These are phyloP conservation scores for Zenarchopterus dispar DNA, from an alignment of 2,797 vertebrate species.

Conservation along the genomic window DNA sequence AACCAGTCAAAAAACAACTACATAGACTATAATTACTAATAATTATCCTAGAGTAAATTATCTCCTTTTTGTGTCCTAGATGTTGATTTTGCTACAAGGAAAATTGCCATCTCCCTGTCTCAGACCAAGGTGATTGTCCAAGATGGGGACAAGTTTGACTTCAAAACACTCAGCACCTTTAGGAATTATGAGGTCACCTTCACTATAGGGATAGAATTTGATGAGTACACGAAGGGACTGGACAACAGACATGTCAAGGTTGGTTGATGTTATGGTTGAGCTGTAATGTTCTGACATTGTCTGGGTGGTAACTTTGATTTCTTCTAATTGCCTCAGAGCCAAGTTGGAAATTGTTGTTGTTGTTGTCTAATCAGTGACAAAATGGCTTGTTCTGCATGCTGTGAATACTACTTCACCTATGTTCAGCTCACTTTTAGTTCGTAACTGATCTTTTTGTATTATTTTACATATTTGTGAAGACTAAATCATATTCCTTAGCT, in stretches of 20 bases:
- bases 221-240: slow-evolving; percentile 90
- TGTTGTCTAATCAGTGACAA: too few species aligned
- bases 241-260: slow-evolving; percentile 90
- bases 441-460: too few species aligned
- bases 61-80: slow-evolving; percentile 70
- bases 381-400: too few species aligned
- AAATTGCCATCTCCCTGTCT: slow-evolving; percentile 87
- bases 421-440: too few species aligned
- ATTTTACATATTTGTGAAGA: too few species aligned
- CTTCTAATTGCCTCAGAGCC: neutral
- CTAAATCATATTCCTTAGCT: too few species aligned
- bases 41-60: neutral
- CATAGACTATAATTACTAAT: neutral
- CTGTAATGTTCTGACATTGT: too few species aligned
- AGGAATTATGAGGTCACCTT: slow-evolving; percentile 88
- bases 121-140: slow-evolving; percentile 91
- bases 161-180: slow-evolving; percentile 91
- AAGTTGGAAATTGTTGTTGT: neutral
- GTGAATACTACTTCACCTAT: too few species aligned
- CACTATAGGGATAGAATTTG: slow-evolving; percentile 89
- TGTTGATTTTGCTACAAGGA: slow-evolving; percentile 91
- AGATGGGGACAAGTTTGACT: slow-evolving; percentile 86
- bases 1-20: neutral
- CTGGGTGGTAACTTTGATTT: neutral
- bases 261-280: slow-evolving; percentile 15